Percentiles rank a stretch among this genome's conserved stretches.
Conservation (phyloP, 2,888 invertebrate genomes). For the Zaprionus bogoriensis region DNA sequence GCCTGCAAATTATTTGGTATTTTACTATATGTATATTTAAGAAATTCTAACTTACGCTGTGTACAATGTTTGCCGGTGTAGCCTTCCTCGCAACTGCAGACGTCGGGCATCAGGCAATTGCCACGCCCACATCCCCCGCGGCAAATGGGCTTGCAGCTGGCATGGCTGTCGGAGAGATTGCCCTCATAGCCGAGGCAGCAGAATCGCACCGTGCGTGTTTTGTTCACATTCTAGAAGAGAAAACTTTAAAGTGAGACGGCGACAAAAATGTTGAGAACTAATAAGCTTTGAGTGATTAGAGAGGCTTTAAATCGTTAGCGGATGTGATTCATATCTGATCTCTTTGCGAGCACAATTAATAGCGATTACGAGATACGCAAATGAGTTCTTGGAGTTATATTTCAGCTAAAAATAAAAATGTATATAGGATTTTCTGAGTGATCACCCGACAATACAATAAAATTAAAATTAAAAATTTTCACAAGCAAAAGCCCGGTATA, state of each 20-base stretch:
- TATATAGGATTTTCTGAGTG: too few relatives aligned
- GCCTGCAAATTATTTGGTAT: slow-evolving; percentile 83
- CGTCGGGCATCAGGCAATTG: slow-evolving; percentile 85
- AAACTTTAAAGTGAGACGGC: background rate
- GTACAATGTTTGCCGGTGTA: slow-evolving; percentile 81
- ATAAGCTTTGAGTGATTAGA: too few relatives aligned
- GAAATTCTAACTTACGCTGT: slow-evolving; percentile 68
- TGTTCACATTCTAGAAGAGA: slow-evolving; percentile 87
- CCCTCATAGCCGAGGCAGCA: slow-evolving; percentile 90
- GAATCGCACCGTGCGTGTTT: slow-evolving; percentile 86
- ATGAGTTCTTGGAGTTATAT: too few relatives aligned
- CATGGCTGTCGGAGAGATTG: slow-evolving; percentile 82
- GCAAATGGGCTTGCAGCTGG: slow-evolving; percentile 82
- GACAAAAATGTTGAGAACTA: background rate
- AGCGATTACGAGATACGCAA: too few relatives aligned
- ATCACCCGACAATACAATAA: too few relatives aligned
- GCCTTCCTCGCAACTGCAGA: slow-evolving; percentile 86
- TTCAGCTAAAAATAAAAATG: too few relatives aligned
- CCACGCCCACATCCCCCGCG: slow-evolving; percentile 82
- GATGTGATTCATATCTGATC: background rate
- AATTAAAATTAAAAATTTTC: too few relatives aligned
- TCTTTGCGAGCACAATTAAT: too few relatives aligned
- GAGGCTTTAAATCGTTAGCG: too few relatives aligned
- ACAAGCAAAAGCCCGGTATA: too few relatives aligned
- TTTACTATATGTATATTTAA: too few relatives aligned